Base-by-base conservation (phyloP, 92 coral and sea anemone genomes). In the Phenganax stokvisi region DNA sequence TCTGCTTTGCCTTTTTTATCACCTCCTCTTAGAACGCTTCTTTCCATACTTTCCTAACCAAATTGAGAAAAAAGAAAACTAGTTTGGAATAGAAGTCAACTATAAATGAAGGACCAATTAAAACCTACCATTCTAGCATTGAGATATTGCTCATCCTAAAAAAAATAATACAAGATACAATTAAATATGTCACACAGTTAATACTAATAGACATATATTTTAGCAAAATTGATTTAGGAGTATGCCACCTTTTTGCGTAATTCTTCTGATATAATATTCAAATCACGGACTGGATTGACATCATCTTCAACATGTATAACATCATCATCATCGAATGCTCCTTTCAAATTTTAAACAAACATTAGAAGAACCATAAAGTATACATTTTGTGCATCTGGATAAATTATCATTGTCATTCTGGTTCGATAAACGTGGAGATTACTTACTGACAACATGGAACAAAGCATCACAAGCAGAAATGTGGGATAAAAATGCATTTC, bases 381-480 rank as follows among this genome's bases (percentile, higher is more conserved):
- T 13, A 3, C 7, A 7, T 1, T 1, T 59, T 1, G 7, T 59
- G 7, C 65, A 59, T 59, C 7, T 20, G 3, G 1, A 30, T 30
- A 10, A 20, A 1, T 65, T 9, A 65, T 65, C 6, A 30, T 65
- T 59, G 27, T 3, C 65, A 59, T 6, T 13, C 27, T 25, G 27
- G 7, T 59, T 59, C 27, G 0, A 13, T 6, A 3, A 59, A 59
- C 2, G 10, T 51, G 6, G 1, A 9, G 12, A 10, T 7, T 68
- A 94, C 98, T 94, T 89, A 94, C 98, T 92, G 81, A 94, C 88
- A 86, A 94, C 87, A 81, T 94, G 98, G 62, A 94, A 89, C 70
- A 94, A 61, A 2, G 97, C 98, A 87, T 94, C 98, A 86, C 98
- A 94, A 25, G 98, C 98, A 89, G 96, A 90, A 20, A 94, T 94